phyloP scores from a whole-genome alignment of 92 coral and sea anemone genomes.

The Phenganax subtilis region DNA sequence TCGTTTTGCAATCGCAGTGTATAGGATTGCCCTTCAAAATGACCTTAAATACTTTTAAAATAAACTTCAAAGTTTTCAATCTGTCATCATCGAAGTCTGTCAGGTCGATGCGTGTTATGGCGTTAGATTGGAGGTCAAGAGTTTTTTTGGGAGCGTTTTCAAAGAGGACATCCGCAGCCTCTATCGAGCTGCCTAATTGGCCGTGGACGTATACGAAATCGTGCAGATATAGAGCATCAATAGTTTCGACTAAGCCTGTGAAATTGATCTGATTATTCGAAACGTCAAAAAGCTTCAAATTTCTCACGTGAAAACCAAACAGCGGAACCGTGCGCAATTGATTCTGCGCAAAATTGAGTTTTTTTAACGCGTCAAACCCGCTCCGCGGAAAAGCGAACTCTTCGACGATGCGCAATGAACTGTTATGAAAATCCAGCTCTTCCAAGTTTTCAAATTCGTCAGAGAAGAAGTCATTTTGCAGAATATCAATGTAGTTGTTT shows the following conservation, averaged over 20 bases:
- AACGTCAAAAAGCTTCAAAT: background rate
- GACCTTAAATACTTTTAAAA: no score
- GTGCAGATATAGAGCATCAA: background rate
- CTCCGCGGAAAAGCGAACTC: background rate
- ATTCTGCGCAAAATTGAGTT: slow-evolving; percentile 7
- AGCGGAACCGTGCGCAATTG: background rate
- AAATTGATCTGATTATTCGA: background rate
- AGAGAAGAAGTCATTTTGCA: slow-evolving; percentile 21
- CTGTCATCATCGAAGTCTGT: no score
- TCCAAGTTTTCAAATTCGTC: background rate
- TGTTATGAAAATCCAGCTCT: slow-evolving; percentile 52
- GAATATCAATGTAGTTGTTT: slow-evolving; percentile 36
- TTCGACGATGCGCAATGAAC: slow-evolving; percentile 17
- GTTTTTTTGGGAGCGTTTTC: no score
- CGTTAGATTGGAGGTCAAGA: no score
- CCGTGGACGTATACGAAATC: background rate
- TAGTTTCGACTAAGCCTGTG: background rate
- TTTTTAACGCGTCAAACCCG: slow-evolving; percentile 8
- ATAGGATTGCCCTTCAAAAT: no score
- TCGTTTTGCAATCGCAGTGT: no score
- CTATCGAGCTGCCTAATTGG: background rate
- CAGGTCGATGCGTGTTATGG: no score
- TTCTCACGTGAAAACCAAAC: slow-evolving; percentile 14
- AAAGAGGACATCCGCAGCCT: no score
- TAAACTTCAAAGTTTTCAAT: no score